phyloP scores from a whole-genome alignment of 2,888 invertebrate genomes.

The Spisula subtruncata region DNA sequence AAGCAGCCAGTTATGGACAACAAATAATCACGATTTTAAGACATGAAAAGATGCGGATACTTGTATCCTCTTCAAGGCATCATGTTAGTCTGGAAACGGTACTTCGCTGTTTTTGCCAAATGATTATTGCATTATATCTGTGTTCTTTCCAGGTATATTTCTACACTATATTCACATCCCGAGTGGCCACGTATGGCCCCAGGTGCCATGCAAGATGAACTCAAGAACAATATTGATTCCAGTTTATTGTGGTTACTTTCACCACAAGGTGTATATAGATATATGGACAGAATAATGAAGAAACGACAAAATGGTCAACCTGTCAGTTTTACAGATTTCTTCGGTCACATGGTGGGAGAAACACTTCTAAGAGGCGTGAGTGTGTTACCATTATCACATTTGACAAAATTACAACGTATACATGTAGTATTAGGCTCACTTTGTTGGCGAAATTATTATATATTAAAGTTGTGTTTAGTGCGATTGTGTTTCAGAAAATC shows the following conservation, averaged over 20 bases:
- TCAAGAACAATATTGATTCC: conserved; percentile 86
- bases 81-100: too few species aligned
- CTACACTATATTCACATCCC: conserved; percentile 88
- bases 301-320: conserved; percentile 88
- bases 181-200: conserved; percentile 87
- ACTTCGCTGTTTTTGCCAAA: too few species aligned
- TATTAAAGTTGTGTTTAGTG: too few species aligned
- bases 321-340: conserved; percentile 88
- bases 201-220: conserved; percentile 86
- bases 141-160: conserved; percentile 86
- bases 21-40: too few species aligned
- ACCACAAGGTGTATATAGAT: conserved; percentile 84
- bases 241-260: conserved; percentile 86
- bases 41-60: too few species aligned
- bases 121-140: neutral
- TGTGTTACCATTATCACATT: neutral
- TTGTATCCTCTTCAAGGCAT: too few species aligned
- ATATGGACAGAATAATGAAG: conserved; percentile 84
- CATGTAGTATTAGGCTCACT: too few species aligned
- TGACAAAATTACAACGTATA: too few species aligned
- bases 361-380: conserved; percentile 87
- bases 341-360: conserved; percentile 88
- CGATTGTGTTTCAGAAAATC: too few species aligned
- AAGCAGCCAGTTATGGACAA: too few species aligned
- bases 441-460: too few species aligned